A percentile compares a stretch with the other conserved stretches of the same genome.
Conservation (phyloP, 1,140 invertebrate genomes). For the Sinella curviseta region DNA sequence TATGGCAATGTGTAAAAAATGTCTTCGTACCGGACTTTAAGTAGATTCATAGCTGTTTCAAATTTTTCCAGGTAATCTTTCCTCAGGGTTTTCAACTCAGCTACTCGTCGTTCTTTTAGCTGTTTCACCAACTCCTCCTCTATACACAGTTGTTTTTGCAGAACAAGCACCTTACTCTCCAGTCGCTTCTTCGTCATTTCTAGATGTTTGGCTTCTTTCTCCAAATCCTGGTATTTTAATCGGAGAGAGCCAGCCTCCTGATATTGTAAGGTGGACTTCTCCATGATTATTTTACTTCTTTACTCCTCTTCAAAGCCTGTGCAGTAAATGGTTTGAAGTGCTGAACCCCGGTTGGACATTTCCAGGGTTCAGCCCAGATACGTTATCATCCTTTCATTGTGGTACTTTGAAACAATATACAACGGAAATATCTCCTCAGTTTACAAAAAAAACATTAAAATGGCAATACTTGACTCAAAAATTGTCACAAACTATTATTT, state of each 20-base stretch:
- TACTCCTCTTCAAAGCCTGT: too few species aligned
- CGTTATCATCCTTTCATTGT: neutral
- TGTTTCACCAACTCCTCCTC: constrained; percentile 21
- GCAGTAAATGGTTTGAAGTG: too few species aligned
- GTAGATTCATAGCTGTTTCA: constrained; percentile 33
- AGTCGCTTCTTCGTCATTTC: constrained; percentile 28
- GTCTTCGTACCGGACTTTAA: constrained; percentile 42
- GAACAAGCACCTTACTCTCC: constrained; percentile 20
- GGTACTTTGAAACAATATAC: neutral
- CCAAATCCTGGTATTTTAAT: constrained; percentile 29
- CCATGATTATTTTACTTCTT: too few species aligned
- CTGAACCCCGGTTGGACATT: neutral
- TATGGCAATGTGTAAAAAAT: too few species aligned
- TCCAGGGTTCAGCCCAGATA: neutral
- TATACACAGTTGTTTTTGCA: constrained; percentile 31
- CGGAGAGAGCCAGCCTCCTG: constrained; percentile 30
- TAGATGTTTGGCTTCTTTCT: constrained; percentile 23
- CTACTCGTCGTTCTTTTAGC: constrained; percentile 23
- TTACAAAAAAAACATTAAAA: too few species aligned
- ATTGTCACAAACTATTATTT: too few species aligned
- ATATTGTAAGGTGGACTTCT: neutral
- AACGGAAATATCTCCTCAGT: too few species aligned
- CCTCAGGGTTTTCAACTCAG: constrained; percentile 26
- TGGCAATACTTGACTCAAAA: too few species aligned
- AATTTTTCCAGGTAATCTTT: constrained; percentile 38